Evolutionary conservation across 1,140 invertebrate species (phyloP).

Genomic region (Hermetia illucens): DNA sequence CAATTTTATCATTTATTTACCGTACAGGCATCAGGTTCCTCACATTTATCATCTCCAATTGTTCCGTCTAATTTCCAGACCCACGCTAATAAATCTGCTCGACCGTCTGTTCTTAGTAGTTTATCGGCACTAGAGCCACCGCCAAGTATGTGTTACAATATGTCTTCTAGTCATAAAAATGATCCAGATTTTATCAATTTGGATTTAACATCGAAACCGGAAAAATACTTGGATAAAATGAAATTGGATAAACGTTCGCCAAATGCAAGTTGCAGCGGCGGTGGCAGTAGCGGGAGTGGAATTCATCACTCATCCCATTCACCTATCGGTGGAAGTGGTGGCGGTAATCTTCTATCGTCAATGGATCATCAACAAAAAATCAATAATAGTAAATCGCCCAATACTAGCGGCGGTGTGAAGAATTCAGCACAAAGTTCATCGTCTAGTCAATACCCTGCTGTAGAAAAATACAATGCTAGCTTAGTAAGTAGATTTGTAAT

Average conservation of each 20-base stretch:
- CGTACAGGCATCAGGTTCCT: no score
- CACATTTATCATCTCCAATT: no score
- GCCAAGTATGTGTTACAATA: neutral
- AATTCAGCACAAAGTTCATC: neutral
- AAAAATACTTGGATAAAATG: constrained; percentile 5
- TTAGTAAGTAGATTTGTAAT: no score
- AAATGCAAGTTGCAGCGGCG: neutral
- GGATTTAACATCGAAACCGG: constrained; percentile 2
- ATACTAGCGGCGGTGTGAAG: neutral
- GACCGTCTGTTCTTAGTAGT: constrained; percentile 3
- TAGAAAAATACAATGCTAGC: no score
- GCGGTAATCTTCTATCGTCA: no score
- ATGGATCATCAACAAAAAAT: neutral
- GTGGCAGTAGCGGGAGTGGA: neutral
- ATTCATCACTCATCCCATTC: neutral
- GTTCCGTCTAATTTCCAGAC: no score
- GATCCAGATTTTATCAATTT: constrained; percentile 2
- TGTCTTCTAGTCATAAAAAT: constrained; percentile 3
- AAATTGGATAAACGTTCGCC: constrained; percentile 3
- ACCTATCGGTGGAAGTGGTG: neutral
- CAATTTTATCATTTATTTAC: no score
- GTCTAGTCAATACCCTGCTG: neutral
- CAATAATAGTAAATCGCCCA: neutral
- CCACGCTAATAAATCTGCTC: neutral
- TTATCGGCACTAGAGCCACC: neutral